Base-by-base conservation (phyloP, 1,140 invertebrate genomes). In the Drosophila ficusphila region DNA sequence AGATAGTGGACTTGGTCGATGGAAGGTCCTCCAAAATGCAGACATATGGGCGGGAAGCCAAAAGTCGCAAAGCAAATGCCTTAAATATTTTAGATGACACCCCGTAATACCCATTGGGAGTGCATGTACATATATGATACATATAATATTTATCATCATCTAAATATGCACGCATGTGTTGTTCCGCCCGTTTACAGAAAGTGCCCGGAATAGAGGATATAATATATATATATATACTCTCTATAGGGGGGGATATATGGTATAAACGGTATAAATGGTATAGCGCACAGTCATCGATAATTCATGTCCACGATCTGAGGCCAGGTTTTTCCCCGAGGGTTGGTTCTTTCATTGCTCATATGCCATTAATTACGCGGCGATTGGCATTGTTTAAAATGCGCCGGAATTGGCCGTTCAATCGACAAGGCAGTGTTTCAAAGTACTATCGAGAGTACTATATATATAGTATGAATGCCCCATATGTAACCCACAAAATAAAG, bases 91-190 rank as follows among this genome's bases (percentile, higher is more conserved):
- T 4, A 82, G 42, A 58, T 52, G 61, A 67, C 64, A 68, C 64
- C 46, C 36, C 64, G 61, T 68, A 68, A 68, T 68, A 68, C 64
- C 60, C 64, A 67, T 67, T 67, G 64, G 61, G 46, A 49, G 4
- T 67, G 60, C 42, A 62, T 42, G n/a, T n/a, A n/a, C n/a, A n/a
- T n/a, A n/a, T n/a, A n/a, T n/a, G n/a, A n/a, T n/a, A 16, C 52
- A 82, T 82, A 64, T 52, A 86, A 86, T 74, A 86, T 86, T 81
- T 62, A 86, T 88, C 77, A 85, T 76, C 73, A 52, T 70, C 81
- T 86, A 86, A 86, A 86, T 88, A 77, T 81, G 82, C 36, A 60
- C 36, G 38, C 52, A 71, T 52, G 36, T 68, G 36, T 68, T 27
- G 46, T 68, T 54, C 42, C 53, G 47, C 54, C 38, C 60, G 34